phyloP scores from a whole-genome alignment of 2,797 vertebrate genomes.

The Mus caroli region DNA sequence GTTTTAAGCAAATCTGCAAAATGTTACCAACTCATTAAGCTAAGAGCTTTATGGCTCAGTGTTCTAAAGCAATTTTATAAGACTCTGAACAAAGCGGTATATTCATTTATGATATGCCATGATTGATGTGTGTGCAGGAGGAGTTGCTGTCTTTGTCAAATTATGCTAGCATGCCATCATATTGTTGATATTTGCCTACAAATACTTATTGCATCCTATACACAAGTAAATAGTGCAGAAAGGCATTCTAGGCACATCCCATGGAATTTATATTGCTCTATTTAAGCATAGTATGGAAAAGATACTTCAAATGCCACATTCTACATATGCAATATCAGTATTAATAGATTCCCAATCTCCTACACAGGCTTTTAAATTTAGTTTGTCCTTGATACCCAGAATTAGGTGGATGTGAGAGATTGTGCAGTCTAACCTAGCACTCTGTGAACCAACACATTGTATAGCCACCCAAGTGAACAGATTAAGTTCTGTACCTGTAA shows the following conservation, averaged over 20 bases:
- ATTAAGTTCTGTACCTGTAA: slow-evolving; percentile 5
- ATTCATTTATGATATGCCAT: slow-evolving; percentile 73
- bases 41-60: slow-evolving; percentile 77
- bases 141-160: slow-evolving; percentile 16
- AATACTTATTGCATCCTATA: slow-evolving; percentile 41
- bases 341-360: background rate
- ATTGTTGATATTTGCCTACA: slow-evolving; percentile 31
- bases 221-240: background rate
- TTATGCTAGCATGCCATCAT: slow-evolving; percentile 34
- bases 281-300: slow-evolving; percentile 42
- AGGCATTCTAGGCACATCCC: background rate
- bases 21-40: slow-evolving; percentile 83
- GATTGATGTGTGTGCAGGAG: slow-evolving; percentile 71
- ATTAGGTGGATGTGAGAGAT: background rate
- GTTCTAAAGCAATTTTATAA: slow-evolving; percentile 69
- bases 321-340: background rate
- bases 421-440: background rate
- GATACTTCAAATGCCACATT: background rate
- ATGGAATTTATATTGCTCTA: background rate
- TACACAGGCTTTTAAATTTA: slow-evolving; percentile 55
- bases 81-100: slow-evolving; percentile 55
- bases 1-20: slow-evolving; percentile 84
- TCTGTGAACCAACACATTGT: background rate
- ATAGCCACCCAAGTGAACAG: background rate
- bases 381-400: background rate